Conservation (phyloP, 2,797 vertebrate species). For the Sphaeramia orbicularis region DNA sequence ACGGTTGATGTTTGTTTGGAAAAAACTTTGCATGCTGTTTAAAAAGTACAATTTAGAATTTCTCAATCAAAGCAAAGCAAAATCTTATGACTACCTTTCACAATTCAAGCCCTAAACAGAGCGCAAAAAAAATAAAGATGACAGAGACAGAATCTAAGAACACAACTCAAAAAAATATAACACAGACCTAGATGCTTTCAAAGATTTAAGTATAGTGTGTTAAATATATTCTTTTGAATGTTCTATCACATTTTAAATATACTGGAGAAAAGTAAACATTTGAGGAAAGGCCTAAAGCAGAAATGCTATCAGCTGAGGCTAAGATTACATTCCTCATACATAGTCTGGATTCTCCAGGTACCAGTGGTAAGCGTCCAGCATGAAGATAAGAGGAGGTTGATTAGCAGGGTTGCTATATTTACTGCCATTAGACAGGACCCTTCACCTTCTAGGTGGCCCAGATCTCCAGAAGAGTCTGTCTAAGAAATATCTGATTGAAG, state of each 20-base stretch:
- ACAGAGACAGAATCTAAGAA: too few species aligned
- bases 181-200: too few species aligned
- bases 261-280: conserved; percentile 11
- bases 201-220: too few species aligned
- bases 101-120: too few species aligned
- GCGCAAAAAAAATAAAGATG: too few species aligned
- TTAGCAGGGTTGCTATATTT: conserved; percentile 77
- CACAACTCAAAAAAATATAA: too few species aligned
- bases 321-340: conserved; percentile 69
- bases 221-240: too few species aligned
- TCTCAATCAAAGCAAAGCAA: too few species aligned
- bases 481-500: conserved; percentile 7
- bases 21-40: background rate
- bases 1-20: background rate
- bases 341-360: conserved; percentile 77
- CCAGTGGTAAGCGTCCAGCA: conserved; percentile 69
- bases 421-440: conserved; percentile 64
- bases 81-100: too few species aligned
- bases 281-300: conserved; percentile 26
- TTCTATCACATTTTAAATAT: background rate
- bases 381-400: conserved; percentile 76
- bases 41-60: too few species aligned
- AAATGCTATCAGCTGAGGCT: conserved; percentile 54
- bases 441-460: conserved; percentile 55
- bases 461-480: conserved; percentile 17